Evolutionary conservation across 2,113 vertebrate genomes (phyloP), one percentile per base, ranked within the genome.

Genomic region (Lepus timidus): DNA sequence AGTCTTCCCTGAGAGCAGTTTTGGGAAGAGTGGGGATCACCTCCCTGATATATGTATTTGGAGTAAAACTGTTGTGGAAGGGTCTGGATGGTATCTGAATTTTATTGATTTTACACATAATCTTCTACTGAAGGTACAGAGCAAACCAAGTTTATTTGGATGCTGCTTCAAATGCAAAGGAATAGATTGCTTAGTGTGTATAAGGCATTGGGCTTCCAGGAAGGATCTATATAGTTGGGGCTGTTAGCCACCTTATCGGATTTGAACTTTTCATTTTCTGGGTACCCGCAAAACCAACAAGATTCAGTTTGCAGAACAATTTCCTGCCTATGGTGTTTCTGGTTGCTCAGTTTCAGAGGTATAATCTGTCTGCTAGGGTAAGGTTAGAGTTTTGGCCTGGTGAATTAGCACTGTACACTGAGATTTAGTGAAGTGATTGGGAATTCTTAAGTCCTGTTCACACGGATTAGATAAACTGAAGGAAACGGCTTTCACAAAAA

Each of bases 301-400:
- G 44, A 91, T 89, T 89, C 68, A 76, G 33, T 93, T 71, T 93
- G 70, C 67, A 96, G 22, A 90, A 44, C 44, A 71, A 65, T 39
- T 95, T 95, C 33, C 83, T 29, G 62, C 33, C 39, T 85, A 31
- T 68, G 27, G 20, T 84, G 67, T 61, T 88, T 92, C 70, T 74
- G 31, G 68, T 74, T 61, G 81, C 31, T 97, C 23, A 8, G 55
- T 96, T 96, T 90, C 29, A 71, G 71, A 55, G 76, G 55, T 84
- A 5, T 74, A 52, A 25, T 67, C 27, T 64, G 39, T 12, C 70
- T 90, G 74, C 61, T 19, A 79, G 39, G 36, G 33, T 80, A 58
- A 75, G 36, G 36, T 70, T 52, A 52, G n/a, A 4, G 6, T 75
- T 92, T 64, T 58, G 55, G 33, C 17, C 74, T 71, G 4, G 11